These are phyloP conservation scores for Drosophila prolongata DNA, from an alignment of 2,888 invertebrate species.

Conservation along the genomic window DNA sequence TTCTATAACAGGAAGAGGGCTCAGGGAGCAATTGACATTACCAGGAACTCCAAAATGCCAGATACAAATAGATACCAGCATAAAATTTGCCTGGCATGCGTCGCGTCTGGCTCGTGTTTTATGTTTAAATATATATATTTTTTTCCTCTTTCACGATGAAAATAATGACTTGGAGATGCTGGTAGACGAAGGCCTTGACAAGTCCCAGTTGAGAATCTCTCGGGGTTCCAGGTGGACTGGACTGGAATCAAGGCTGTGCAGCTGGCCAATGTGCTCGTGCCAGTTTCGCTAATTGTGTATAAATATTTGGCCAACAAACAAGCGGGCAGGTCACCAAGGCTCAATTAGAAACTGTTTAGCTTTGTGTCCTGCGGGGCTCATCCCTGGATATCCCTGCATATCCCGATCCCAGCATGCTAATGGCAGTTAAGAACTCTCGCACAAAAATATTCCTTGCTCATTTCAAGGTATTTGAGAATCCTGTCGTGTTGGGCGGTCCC, in stretches of 20 bases:
- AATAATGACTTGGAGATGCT: slow-evolving; percentile 52
- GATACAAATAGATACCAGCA: slow-evolving; percentile 54
- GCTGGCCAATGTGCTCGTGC: slow-evolving; percentile 60
- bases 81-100: slow-evolving; percentile 44
- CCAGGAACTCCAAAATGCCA: slow-evolving; percentile 38
- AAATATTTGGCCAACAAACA: slow-evolving; percentile 67
- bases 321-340: slow-evolving; percentile 4
- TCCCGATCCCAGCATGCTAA: slow-evolving; percentile 69
- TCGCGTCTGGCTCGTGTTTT: slow-evolving; percentile 62
- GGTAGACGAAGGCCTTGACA: slow-evolving; percentile 45
- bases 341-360: slow-evolving; percentile 75
- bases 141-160: neutral
- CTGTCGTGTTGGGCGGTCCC: slow-evolving; percentile 68
- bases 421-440: slow-evolving; percentile 71
- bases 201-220: slow-evolving; percentile 63
- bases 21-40: slow-evolving; percentile 45
- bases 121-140: neutral
- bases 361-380: slow-evolving; percentile 49
- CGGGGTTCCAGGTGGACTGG: slow-evolving; percentile 56
- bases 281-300: slow-evolving; percentile 77
- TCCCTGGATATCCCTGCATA: slow-evolving; percentile 22
- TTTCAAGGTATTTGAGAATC: slow-evolving; percentile 67
- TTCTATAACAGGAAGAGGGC: slow-evolving; percentile 44
- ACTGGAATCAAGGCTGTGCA: slow-evolving; percentile 17
- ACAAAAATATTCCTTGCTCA: slow-evolving; percentile 66